Percentiles rank a stretch among this genome's conserved stretches.
These are phyloP conservation scores for Mormyrus hasselquistii DNA, from an alignment of 2,797 vertebrate species.

Conservation along the genomic window DNA sequence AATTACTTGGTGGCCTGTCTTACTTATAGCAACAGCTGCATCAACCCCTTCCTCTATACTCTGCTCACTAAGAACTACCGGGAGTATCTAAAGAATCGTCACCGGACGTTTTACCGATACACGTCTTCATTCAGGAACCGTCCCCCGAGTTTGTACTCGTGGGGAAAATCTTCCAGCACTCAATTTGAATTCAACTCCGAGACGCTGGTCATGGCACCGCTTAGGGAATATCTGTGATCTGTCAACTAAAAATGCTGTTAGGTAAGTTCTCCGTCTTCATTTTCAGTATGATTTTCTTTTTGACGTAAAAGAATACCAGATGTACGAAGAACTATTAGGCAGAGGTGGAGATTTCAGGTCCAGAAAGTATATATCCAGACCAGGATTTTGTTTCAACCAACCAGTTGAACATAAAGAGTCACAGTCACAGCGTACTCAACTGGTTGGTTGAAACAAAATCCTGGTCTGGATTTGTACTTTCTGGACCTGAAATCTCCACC, in stretches of 20 bases:
- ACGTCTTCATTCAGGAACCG: slow-evolving; percentile 80
- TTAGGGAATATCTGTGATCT: slow-evolving; percentile 62
- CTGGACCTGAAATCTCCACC: too few relatives aligned
- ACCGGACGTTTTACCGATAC: slow-evolving; percentile 81
- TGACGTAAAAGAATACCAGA: background rate
- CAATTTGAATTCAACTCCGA: slow-evolving; percentile 77
- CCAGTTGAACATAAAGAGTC: too few relatives aligned
- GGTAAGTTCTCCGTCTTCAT: background rate
- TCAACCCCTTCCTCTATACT: slow-evolving; percentile 77
- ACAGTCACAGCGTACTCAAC: too few relatives aligned
- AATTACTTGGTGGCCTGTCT: slow-evolving; percentile 83
- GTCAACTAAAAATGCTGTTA: background rate
- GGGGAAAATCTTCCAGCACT: slow-evolving; percentile 79
- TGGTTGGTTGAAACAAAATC: too few relatives aligned
- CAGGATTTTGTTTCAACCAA: too few relatives aligned
- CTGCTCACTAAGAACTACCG: slow-evolving; percentile 74
- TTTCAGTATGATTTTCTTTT: background rate
- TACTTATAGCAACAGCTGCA: slow-evolving; percentile 78
- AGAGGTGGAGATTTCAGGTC: too few relatives aligned
- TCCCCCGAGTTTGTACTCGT: slow-evolving; percentile 75
- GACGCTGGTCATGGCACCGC: slow-evolving; percentile 70
- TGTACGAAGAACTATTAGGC: background rate
- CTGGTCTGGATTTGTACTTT: too few relatives aligned
- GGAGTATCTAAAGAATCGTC: slow-evolving; percentile 75
- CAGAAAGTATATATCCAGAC: too few relatives aligned